phyloP scores from a whole-genome alignment of 2,113 vertebrate species.

The Scytalopus superciliaris region DNA sequence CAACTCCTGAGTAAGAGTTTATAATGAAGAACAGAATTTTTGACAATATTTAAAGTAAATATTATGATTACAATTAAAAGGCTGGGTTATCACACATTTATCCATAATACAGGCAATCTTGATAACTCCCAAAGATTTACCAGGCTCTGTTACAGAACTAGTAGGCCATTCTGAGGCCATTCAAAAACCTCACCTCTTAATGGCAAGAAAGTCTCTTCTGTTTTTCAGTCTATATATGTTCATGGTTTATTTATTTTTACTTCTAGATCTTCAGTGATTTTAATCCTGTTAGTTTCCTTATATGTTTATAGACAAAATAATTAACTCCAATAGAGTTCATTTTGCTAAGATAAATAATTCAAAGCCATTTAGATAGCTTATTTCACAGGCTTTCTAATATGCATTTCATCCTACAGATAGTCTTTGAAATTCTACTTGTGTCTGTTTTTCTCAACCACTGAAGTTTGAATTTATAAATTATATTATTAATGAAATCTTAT shows the following conservation, averaged over 20 bases:
- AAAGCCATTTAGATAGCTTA: not conserved
- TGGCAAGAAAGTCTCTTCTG: not conserved
- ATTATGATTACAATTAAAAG: not conserved
- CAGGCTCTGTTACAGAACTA: not conserved
- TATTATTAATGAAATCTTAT: not conserved
- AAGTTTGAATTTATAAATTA: not conserved
- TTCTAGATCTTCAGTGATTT: not conserved
- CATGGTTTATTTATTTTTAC: not conserved
- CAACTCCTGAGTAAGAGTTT: not conserved
- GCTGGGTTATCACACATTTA: not conserved
- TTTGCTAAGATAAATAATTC: not conserved
- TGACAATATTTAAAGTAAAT: not conserved
- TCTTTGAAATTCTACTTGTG: not conserved
- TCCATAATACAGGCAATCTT: not conserved
- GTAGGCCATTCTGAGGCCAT: not conserved
- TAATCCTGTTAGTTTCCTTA: not conserved
- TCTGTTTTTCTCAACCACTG: not conserved
- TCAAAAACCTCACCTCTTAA: not conserved
- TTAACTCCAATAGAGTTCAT: not conserved
- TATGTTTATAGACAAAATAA: not conserved
- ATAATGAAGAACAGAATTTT: not conserved
- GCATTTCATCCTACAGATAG: not conserved
- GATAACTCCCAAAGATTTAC: not conserved
- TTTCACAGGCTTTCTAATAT: not conserved
- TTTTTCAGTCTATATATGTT: accelerated